Evolutionary conservation across 2,888 invertebrate species (phyloP).

Genomic region (Sepioteuthis lessoniana): DNA sequence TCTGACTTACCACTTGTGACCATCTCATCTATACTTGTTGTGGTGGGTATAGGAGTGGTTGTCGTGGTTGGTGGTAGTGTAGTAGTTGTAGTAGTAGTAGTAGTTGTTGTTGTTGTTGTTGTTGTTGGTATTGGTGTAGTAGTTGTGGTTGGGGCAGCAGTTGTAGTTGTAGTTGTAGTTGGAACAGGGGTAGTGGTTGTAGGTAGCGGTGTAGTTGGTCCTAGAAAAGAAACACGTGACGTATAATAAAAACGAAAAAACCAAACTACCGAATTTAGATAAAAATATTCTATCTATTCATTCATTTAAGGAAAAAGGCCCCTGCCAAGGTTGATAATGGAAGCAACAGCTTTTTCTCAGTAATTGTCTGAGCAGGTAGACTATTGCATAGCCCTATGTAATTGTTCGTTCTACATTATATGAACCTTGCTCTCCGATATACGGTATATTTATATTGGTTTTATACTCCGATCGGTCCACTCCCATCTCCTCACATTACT

Average conservation of each 20-base stretch:
- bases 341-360: no score
- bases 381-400: no score
- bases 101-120: slow-evolving; percentile 16
- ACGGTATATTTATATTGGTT: no score
- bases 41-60: slow-evolving; percentile 55
- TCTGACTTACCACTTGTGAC: slow-evolving; percentile 57
- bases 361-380: no score
- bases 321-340: no score
- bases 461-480: no score
- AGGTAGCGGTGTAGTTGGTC: neutral
- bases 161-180: slow-evolving; percentile 45
- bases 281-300: no score
- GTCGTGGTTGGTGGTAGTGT: slow-evolving; percentile 54
- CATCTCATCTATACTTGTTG: slow-evolving; percentile 59
- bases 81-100: slow-evolving; percentile 49
- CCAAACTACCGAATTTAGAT: neutral
- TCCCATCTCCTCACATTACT: no score
- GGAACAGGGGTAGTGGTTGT: neutral
- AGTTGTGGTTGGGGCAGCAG: slow-evolving; percentile 50
- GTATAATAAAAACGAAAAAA: neutral
- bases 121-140: slow-evolving; percentile 45
- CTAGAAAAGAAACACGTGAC: neutral
- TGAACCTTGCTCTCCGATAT: no score
- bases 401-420: no score
- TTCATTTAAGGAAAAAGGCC: no score